These are phyloP conservation scores for Neogobius melanostomus DNA, from an alignment of 2,113 vertebrate species.

Conservation along the genomic window DNA sequence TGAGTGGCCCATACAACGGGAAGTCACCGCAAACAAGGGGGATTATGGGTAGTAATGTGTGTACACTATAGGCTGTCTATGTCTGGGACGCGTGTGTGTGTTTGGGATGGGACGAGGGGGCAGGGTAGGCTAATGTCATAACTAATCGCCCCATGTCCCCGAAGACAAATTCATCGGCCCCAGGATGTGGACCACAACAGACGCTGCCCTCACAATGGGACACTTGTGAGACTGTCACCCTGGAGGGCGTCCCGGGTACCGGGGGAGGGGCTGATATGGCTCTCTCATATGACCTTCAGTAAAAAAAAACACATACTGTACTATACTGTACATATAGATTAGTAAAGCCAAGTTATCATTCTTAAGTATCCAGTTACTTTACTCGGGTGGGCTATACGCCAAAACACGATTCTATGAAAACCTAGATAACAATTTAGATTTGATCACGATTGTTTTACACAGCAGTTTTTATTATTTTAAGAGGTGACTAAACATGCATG, in stretches of 20 bases:
- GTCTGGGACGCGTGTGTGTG: constrained; percentile 24
- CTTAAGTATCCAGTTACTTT: no score
- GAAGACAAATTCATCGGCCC: constrained; percentile 32
- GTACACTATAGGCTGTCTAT: constrained; percentile 19
- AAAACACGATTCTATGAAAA: no score
- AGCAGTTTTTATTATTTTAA: no score
- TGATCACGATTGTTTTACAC: no score
- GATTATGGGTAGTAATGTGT: constrained; percentile 65
- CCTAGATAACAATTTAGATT: no score
- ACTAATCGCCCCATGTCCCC: constrained; percentile 64
- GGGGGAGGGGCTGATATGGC: constrained; percentile 1
- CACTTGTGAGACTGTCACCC: constrained; percentile 67
- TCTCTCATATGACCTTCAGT: constrained; percentile 12
- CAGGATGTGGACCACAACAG: constrained; percentile 42
- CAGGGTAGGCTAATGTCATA: constrained; percentile 54
- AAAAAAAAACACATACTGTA: constrained; percentile 1
- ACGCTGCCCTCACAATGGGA: constrained; percentile 62
- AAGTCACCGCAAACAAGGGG: constrained; percentile 66
- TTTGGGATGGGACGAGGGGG: constrained; percentile 4
- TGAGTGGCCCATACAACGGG: constrained; percentile 55
- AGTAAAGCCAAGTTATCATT: no score
- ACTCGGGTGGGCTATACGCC: no score
- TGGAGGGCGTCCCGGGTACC: constrained; percentile 40
- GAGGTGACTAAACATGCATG: no score
- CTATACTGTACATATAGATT: neutral